Evolutionary conservation across 2,113 vertebrate genomes (phyloP).

Genomic region (Platycercus adscitus): DNA sequence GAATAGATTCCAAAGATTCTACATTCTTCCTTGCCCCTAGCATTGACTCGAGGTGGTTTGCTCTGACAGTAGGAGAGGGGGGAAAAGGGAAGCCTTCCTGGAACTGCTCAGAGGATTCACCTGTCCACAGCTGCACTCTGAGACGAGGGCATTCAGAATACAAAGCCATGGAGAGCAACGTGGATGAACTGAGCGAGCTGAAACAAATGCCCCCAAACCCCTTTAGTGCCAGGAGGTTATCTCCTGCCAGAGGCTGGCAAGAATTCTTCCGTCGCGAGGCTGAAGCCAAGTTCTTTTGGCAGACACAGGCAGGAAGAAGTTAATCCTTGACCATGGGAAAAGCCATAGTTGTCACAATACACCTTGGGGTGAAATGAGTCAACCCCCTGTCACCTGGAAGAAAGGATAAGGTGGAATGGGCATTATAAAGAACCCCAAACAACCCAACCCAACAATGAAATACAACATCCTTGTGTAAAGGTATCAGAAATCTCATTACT

Average conservation of each 20-base stretch:
- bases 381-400: background rate
- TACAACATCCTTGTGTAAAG: background rate
- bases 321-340: background rate
- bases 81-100: background rate
- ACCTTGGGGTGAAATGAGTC: background rate
- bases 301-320: background rate
- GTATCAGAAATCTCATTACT: background rate
- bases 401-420: background rate
- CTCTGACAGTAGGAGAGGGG: background rate
- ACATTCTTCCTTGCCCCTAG: background rate
- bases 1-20: background rate
- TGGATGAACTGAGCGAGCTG: background rate
- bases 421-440: background rate
- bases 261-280: background rate
- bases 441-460: background rate
- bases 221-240: background rate
- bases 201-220: background rate
- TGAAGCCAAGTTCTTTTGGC: background rate
- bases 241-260: background rate
- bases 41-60: background rate
- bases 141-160: background rate
- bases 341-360: background rate
- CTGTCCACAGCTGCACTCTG: background rate
- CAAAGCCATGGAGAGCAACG: background rate
- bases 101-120: background rate